Percentiles rank a stretch among this genome's conserved stretches.
phyloP scores from a whole-genome alignment of 2,888 invertebrate species.

The Eupithecia tripunctaria region DNA sequence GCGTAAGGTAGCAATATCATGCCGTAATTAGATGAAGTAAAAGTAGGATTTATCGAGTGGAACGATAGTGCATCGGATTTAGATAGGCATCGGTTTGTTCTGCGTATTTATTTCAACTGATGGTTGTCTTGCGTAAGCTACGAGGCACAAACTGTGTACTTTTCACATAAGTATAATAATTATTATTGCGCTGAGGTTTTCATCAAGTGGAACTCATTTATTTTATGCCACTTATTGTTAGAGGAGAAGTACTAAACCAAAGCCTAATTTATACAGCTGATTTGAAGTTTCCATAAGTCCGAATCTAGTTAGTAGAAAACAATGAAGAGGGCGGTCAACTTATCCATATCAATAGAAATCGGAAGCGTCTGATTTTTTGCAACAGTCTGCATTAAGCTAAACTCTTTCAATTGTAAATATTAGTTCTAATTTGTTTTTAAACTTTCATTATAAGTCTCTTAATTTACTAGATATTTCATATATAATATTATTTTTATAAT shows the following conservation, averaged over 20 bases:
- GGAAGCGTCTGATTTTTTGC: neutral
- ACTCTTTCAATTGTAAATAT: too few relatives aligned
- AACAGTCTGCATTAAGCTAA: neutral
- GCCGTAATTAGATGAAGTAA: constrained; percentile 68
- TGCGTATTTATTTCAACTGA: constrained; percentile 32
- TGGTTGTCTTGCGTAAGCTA: constrained; percentile 9
- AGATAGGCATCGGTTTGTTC: constrained; percentile 34
- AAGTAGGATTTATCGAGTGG: constrained; percentile 61
- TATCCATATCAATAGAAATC: neutral
- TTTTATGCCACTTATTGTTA: neutral
- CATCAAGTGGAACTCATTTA: constrained; percentile 1
- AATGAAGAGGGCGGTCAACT: neutral
- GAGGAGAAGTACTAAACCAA: neutral
- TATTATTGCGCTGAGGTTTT: constrained; percentile 3
- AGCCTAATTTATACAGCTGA: neutral
- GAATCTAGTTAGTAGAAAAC: neutral
- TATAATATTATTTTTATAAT: too few relatives aligned
- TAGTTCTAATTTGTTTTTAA: too few relatives aligned
- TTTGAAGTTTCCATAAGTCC: neutral
- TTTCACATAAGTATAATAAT: constrained; percentile 15
- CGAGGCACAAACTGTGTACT: constrained; percentile 15
- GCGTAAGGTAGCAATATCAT: constrained; percentile 69
- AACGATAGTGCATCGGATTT: constrained; percentile 41
- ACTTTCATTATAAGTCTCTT: neutral
- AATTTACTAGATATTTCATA: neutral